phyloP scores from a whole-genome alignment of 1,140 invertebrate species.

The Nasonia giraulti region DNA sequence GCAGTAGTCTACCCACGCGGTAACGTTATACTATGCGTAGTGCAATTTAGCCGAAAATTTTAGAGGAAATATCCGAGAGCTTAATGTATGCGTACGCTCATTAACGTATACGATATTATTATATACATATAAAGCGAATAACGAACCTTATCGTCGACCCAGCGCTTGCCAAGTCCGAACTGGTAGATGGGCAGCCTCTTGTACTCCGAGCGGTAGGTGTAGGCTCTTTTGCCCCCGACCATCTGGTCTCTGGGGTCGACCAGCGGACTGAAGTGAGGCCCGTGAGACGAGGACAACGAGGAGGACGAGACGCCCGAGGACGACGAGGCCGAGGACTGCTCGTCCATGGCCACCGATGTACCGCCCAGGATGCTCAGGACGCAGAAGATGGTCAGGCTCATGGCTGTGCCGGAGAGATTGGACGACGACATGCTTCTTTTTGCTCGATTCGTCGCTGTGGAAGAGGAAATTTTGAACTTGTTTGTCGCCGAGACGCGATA shows the following conservation, averaged over 20 bases:
- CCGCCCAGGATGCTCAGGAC: constrained; percentile 57
- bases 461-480: too few relatives aligned
- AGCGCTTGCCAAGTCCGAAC: constrained; percentile 80
- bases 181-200: constrained; percentile 80
- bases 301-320: not conserved
- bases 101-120: too few relatives aligned
- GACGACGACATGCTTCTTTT: not conserved
- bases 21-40: not conserved
- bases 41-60: too few relatives aligned
- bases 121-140: not conserved
- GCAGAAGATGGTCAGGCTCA: constrained; percentile 55
- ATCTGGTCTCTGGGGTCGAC: constrained; percentile 53
- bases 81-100: too few relatives aligned
- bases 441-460: too few relatives aligned
- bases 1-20: not conserved
- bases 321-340: constrained; percentile 44
- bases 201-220: constrained; percentile 80
- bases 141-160: constrained; percentile 59
- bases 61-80: too few relatives aligned
- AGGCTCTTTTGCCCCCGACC: constrained; percentile 76
- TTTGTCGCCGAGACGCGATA: too few relatives aligned
- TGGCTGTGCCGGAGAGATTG: constrained; percentile 29
- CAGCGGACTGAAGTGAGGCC: not conserved
- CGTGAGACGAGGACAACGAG: not conserved
- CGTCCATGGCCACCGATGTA: constrained; percentile 56